Evolutionary conservation across 2,113 vertebrate species (phyloP), one percentile per base, ranked within the genome.

Genomic region (Indicator maculatus): DNA sequence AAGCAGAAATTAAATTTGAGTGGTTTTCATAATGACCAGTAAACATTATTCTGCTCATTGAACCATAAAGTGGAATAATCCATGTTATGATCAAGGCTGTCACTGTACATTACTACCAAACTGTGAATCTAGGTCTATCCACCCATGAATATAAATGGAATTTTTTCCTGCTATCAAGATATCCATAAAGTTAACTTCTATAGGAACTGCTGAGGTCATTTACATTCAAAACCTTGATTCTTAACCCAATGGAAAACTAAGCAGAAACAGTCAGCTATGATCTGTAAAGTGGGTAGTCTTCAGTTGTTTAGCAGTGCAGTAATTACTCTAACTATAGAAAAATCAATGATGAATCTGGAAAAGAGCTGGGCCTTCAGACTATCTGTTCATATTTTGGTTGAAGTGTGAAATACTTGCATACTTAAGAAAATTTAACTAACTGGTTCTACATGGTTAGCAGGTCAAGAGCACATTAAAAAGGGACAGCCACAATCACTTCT

Each of bases 41-140:
- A 95, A 95, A 95, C 80, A 81, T 74, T 74, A 89, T 59, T 74
- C 65, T 78, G 80, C 67, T 95, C 74, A 93, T 0, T 86, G 79
- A 94, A 83, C 85, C 94, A 78, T 81, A 30, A 93, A 91, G 85
- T 69, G 73, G 83, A 95, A 95, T 86, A 94, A 94, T 88, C 56
- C 61, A 44, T 61, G 53, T 78, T 91, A 81, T 75, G 95, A 95
- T 91, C 89, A 94, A 93, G 88, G 53, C 82, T 92, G 88, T 86
- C 93, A 93, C 82, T 80, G 69, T 55, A 71, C 19, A 86, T 95
- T 93, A 95, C 30, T 16, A 88, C 44, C 58, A 91, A 90, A 81
- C n/a, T 58, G 58, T 74, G 76, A 93, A 69, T 80, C 69, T 61
- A 74, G 61, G 61, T 58, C 65, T 76, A 88, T 59, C 61, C 50